Conservation (phyloP, 2,888 invertebrate genomes). For the Drosophila longiperda region DNA sequence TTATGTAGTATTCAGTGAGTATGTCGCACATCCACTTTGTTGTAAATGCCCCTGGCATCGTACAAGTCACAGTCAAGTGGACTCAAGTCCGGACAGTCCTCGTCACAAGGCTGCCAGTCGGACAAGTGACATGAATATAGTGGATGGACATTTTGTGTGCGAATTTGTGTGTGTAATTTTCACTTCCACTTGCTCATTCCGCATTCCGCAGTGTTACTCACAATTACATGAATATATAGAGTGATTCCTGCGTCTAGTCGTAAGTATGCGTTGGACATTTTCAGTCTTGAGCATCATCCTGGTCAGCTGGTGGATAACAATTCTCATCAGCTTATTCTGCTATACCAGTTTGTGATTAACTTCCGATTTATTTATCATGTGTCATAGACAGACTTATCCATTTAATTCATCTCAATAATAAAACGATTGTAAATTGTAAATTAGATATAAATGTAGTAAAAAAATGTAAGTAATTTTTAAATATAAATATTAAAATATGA, state of each 20-base stretch:
- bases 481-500: neutral
- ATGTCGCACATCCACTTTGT: slow-evolving; percentile 39
- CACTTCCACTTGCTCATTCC: slow-evolving; percentile 53
- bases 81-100: slow-evolving; percentile 67
- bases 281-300: slow-evolving; percentile 29
- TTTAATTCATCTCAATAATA: neutral
- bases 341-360: slow-evolving; percentile 5
- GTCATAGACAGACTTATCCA: neutral
- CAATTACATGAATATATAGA: slow-evolving; percentile 27
- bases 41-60: slow-evolving; percentile 21
- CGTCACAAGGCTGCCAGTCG: slow-evolving; percentile 50
- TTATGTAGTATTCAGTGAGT: neutral
- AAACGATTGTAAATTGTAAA: neutral
- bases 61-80: slow-evolving; percentile 70
- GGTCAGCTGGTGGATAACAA: slow-evolving; percentile 28
- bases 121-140: slow-evolving; percentile 59
- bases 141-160: slow-evolving; percentile 42
- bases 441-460: neutral
- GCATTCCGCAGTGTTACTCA: slow-evolving; percentile 33
- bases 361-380: neutral
- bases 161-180: slow-evolving; percentile 49
- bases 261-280: slow-evolving; percentile 54
- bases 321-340: slow-evolving; percentile 11
- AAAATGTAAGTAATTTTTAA: neutral
- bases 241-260: slow-evolving; percentile 49